Percentiles rank a stretch among this genome's conserved stretches.
These are phyloP conservation scores for Drosophila pectinifera DNA, from an alignment of 1,140 invertebrate species.

Conservation along the genomic window DNA sequence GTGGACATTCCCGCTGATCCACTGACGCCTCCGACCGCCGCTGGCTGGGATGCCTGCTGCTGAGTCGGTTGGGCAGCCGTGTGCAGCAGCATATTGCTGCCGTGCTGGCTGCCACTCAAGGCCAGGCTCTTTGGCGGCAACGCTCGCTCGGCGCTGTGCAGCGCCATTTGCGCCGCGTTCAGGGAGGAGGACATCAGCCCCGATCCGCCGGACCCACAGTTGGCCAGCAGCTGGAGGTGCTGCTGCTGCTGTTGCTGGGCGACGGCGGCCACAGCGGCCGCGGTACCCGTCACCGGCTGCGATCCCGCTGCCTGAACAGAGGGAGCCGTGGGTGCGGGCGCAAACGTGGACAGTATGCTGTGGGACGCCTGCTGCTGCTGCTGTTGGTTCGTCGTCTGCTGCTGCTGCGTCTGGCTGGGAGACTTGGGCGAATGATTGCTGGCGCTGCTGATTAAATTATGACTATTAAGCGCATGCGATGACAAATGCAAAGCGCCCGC, in stretches of 20 bases:
- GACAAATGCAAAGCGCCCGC: conserved; percentile 78
- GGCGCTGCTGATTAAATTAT: conserved; percentile 81
- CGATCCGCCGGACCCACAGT: conserved; percentile 60
- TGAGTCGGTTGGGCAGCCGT: conserved; percentile 24
- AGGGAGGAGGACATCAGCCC: conserved; percentile 84
- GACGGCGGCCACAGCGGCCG: conserved; percentile 78
- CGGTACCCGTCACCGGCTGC: conserved; percentile 54
- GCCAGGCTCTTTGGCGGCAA: conserved; percentile 77
- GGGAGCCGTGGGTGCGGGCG: conserved; percentile 57
- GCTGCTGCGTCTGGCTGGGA: conserved; percentile 79
- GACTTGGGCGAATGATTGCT: conserved; percentile 85
- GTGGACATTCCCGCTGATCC: conserved; percentile 76
- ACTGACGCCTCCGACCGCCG: conserved; percentile 20
- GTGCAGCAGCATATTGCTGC: conserved; percentile 65
- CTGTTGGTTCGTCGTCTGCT: conserved; percentile 48
- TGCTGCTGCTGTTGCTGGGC: conserved; percentile 82
- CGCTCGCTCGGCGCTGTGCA: conserved; percentile 68
- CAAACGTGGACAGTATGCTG: conserved; percentile 68
- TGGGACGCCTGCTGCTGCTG: conserved; percentile 48
- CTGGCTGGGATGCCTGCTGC: conserved; percentile 39
- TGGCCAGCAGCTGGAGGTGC: conserved; percentile 76
- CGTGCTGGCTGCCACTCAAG: conserved; percentile 50
- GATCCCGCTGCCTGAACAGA: conserved; percentile 20
- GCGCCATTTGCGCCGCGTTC: conserved; percentile 70
- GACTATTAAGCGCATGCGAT: conserved; percentile 84